Percentiles rank a stretch among this genome's conserved stretches.
phyloP scores from a whole-genome alignment of 2,797 vertebrate genomes.

The Enoplosus armatus region DNA sequence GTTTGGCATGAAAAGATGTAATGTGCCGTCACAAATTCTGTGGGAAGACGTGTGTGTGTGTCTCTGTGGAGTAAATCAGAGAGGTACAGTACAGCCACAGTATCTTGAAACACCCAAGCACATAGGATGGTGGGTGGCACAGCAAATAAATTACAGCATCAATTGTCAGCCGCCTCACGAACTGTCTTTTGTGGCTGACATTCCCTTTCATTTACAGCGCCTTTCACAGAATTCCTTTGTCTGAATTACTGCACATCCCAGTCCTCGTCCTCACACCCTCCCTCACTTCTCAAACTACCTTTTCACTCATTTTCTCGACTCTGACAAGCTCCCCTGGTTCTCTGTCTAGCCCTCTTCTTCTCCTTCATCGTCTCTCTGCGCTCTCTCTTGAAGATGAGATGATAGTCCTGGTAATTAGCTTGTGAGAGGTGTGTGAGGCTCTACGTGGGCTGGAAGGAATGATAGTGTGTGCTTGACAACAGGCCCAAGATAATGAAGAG shows the following conservation, averaged over 20 bases:
- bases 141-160: constrained; percentile 52
- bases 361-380: constrained; percentile 10
- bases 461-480: constrained; percentile 51
- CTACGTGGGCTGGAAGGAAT: constrained; percentile 37
- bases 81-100: constrained; percentile 7
- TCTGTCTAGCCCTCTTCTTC: constrained; percentile 9
- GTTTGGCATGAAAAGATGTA: constrained; percentile 15
- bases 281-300: constrained; percentile 20
- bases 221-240: constrained; percentile 52
- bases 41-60: neutral
- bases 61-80: constrained; percentile 27
- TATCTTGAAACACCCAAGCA: constrained; percentile 44
- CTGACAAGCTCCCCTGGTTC: constrained; percentile 4
- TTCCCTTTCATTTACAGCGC: constrained; percentile 46
- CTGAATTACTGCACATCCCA: constrained; percentile 36
- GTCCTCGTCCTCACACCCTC: constrained; percentile 27
- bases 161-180: constrained; percentile 58
- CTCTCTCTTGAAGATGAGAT: constrained; percentile 59
- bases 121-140: constrained; percentile 63
- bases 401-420: constrained; percentile 64
- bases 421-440: constrained; percentile 52
- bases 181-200: constrained; percentile 42
- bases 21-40: constrained; percentile 19
- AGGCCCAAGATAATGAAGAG: constrained; percentile 67
- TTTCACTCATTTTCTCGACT: constrained; percentile 24